Percentiles rank a stretch among this genome's conserved stretches.
phyloP scores from a whole-genome alignment of 1,140 invertebrate species.

The Drosophila subobscura region DNA sequence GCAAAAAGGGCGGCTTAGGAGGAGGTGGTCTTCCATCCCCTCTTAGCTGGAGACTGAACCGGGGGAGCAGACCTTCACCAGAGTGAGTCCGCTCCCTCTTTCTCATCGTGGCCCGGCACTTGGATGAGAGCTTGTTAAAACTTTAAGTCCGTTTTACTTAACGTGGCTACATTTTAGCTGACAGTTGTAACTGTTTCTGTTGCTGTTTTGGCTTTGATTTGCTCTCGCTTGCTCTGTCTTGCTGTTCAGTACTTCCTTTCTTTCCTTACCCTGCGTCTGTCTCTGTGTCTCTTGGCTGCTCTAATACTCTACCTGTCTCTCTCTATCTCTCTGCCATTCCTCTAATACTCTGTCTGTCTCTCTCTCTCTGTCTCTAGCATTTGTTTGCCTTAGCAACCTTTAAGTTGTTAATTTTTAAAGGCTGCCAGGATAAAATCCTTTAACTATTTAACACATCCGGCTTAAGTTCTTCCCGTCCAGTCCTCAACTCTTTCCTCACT shows the following conservation, averaged over 20 bases:
- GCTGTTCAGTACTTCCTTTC: too few species aligned
- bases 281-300: not conserved
- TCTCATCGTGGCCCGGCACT: conserved; percentile 51
- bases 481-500: not conserved
- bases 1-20: too few species aligned
- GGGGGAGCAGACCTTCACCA: not conserved
- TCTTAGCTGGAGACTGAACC: not conserved
- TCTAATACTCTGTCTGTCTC: not conserved
- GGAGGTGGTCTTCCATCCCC: too few species aligned
- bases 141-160: conserved; percentile 81
- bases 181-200: conserved; percentile 73
- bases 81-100: not conserved
- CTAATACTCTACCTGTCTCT: not conserved
- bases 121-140: conserved; percentile 76
- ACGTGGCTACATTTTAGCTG: conserved; percentile 77
- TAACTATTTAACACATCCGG: conserved; percentile 53
- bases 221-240: not conserved
- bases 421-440: conserved; percentile 39
- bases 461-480: conserved; percentile 2
- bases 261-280: conserved; percentile 1
- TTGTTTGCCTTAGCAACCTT: conserved; percentile 13
- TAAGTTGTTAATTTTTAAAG: conserved; percentile 58
- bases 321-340: conserved; percentile 5
- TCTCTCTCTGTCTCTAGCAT: not conserved
- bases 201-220: conserved; percentile 38